These are phyloP conservation scores for Atta cephalotes DNA, from an alignment of 1,140 invertebrate genomes.

Conservation along the genomic window DNA sequence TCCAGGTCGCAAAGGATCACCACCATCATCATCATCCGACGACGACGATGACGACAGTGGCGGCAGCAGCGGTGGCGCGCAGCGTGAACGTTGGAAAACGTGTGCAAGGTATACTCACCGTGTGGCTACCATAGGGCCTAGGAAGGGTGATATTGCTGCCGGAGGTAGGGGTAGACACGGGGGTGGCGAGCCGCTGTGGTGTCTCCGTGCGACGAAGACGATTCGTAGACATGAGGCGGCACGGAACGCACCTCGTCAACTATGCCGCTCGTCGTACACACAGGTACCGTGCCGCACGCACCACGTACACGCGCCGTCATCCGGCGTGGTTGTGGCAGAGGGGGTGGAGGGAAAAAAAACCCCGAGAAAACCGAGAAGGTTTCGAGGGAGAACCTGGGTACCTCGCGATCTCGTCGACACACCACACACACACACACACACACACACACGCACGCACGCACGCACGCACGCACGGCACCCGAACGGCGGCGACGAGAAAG, in stretches of 20 bases:
- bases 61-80: neutral
- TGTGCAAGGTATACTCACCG: slow-evolving; percentile 67
- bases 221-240: slow-evolving; percentile 76
- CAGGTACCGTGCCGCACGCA: slow-evolving; percentile 65
- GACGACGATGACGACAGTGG: neutral
- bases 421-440: neutral
- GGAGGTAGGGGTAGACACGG: slow-evolving; percentile 68
- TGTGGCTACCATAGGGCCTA: slow-evolving; percentile 72
- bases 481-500: neutral
- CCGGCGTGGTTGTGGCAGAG: slow-evolving; percentile 55
- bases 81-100: slow-evolving; percentile 7
- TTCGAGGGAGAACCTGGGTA: neutral
- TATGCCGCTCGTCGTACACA: slow-evolving; percentile 62
- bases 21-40: neutral
- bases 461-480: slow-evolving; percentile 41
- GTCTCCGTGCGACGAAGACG: slow-evolving; percentile 69
- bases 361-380: neutral
- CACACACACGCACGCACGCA: neutral
- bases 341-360: neutral
- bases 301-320: slow-evolving; percentile 69
- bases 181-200: slow-evolving; percentile 68
- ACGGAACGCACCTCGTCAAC: slow-evolving; percentile 65
- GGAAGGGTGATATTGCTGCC: slow-evolving; percentile 72
- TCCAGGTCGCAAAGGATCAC: neutral
- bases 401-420: slow-evolving; percentile 9